Evolutionary conservation across 1,140 invertebrate genomes (phyloP), one percentile per base, ranked within the genome.

Genomic region (Platyscapa corneri): DNA sequence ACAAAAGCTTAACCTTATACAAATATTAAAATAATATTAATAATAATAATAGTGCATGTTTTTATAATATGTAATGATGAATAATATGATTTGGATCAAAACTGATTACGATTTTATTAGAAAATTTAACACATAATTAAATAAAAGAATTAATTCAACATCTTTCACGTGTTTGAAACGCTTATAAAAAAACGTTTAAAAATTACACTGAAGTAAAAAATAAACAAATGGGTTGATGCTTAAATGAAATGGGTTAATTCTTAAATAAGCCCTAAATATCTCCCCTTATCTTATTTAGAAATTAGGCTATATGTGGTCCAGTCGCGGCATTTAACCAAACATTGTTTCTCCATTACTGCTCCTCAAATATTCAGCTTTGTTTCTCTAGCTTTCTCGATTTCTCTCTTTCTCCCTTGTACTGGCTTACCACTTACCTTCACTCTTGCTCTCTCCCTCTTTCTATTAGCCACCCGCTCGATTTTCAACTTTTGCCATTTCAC

Each of bases 291-390:
- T 85, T 81, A 80, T 64, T 75, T 81, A 14, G 32, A 75, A 85
- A 85, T 85, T 85, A 85, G 83, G 67, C 80, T 74, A 87, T 34
- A 74, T 67, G 42, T 56, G 42, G 46, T 74, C 30, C 32, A 65
- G 32, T 32, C 53, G 42, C 23, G 65, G 83, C 83, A 87, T 67
- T 88, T 37, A 65, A 75, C 32, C 82, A 84, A 88, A 89, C 89
- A 89, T 88, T 87, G 87, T 90, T 89, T 75, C 78, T 88, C 88
- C 88, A 88, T 91, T 89, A 89, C 87, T 30, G 53, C 64, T 74
- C 79, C 75, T 79, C 80, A 82, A 87, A 82, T 39, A 56, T 65
- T n/a, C 65, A 56, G 30, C 32, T 49, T 37, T 34, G 6, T 67
- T 30, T 78, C n/a, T 64, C n/a, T 76, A n/a, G 10, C 30, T 23